Base-by-base conservation (phyloP, 2,888 invertebrate species). In the Lamellibrachia columna region DNA sequence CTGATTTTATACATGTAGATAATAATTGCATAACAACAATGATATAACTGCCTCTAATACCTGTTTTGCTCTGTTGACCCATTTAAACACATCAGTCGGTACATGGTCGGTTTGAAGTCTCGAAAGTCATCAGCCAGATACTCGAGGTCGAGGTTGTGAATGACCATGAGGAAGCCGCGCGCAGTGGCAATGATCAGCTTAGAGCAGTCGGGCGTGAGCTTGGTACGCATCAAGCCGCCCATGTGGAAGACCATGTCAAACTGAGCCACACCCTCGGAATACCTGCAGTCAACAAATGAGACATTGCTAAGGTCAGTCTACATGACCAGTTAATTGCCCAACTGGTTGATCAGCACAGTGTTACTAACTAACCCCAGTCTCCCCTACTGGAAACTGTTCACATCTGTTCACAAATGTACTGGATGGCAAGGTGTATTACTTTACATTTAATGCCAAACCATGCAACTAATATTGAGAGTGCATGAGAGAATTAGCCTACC, bases 101-200 rank as follows among this genome's bases (percentile, higher is more conserved):
- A 98, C 96, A 98, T 97, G 96, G 98, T 98, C 91, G 99, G 98
- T 98, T 98, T 97, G 53, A 97, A 97, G 93, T 95, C 95, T 40
- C 94, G 97, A 94, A 99, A 97, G 96, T 99, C 98, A 94, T 97
- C 97, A 53, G 97, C 97, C 94, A 99, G 97, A 3, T 98, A 98
- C 60, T 97, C 97, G 93, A 99, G 97, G 96, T 98, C 98, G 93
- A 99, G 97, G 96, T 99, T 97, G 96, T 99, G 99, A 94, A 99
- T 98, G 90, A 99, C 97, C 95, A 99, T 98, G 92, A 99, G 97
- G 96, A 98, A 98, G 8, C 99, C 99, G 55, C 98, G 98, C 0
- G 98, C 98, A 0, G 99, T 99, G 94, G 98, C 98, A 96, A 99
- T 98, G 52, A 99, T 97, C 97, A 99, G 98, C 97, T 99, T 98